phyloP scores from a whole-genome alignment of 2,113 vertebrate genomes.

The Sylvietta virens region DNA sequence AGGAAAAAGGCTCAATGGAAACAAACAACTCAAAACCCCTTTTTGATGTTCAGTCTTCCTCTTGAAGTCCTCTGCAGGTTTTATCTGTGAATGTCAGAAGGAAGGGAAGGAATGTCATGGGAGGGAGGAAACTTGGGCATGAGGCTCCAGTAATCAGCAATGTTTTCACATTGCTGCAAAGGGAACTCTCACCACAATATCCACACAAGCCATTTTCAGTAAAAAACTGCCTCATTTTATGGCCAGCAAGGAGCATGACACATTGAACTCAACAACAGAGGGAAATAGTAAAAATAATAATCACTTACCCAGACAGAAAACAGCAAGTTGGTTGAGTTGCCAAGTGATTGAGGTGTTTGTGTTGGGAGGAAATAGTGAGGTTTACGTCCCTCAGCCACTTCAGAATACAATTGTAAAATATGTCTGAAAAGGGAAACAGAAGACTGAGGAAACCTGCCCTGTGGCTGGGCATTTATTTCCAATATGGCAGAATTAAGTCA shows the following conservation, averaged over 20 bases:
- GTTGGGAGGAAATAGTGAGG: not conserved
- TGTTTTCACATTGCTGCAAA: not conserved
- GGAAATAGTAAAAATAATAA: not conserved
- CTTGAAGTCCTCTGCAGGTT: not conserved
- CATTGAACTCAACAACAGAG: not conserved
- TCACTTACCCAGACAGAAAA: not conserved
- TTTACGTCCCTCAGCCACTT: fast-evolving
- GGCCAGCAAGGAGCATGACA: not conserved
- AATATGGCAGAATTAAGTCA: fast-evolving
- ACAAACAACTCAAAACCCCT: not conserved
- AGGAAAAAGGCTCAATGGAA: not conserved
- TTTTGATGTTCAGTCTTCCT: not conserved
- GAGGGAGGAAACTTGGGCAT: not conserved
- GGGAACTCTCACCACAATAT: not conserved
- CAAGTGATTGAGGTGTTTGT: not conserved
- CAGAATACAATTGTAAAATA: not conserved
- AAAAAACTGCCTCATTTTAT: not conserved
- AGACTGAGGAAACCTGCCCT: not conserved
- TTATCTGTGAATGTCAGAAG: not conserved
- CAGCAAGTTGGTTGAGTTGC: not conserved
- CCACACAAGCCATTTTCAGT: too few relatives aligned
- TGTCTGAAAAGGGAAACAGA: not conserved
- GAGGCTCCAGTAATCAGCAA: not conserved
- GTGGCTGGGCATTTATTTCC: not conserved
- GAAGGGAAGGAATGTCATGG: too few relatives aligned